Conservation (phyloP, 2,888 invertebrate genomes). For the Trissonchulus sp. region DNA sequence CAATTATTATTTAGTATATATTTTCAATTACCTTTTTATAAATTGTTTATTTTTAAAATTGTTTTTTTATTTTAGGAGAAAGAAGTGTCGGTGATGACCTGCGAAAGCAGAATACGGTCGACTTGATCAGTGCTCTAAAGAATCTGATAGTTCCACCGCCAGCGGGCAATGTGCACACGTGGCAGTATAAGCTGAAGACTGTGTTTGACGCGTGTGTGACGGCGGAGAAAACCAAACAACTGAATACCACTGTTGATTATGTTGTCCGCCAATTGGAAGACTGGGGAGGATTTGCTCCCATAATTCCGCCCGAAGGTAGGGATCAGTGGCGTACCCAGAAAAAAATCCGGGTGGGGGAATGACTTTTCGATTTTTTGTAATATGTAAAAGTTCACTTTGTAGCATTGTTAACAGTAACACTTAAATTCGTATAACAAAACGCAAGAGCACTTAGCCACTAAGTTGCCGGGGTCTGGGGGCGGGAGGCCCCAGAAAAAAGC, state of each 20-base stretch:
- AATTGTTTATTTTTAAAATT: too few species aligned
- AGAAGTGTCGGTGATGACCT: not conserved
- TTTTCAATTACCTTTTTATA: too few species aligned
- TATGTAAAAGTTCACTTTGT: not conserved
- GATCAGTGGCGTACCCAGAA: too few species aligned
- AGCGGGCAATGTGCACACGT: too few species aligned
- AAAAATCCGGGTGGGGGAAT: too few species aligned
- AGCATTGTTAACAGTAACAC: not conserved
- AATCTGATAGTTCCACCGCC: not conserved
- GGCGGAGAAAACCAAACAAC: not conserved
- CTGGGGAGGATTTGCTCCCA: not conserved
- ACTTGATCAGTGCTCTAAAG: not conserved
- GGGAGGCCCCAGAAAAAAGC: too few species aligned
- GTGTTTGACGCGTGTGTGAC: not conserved
- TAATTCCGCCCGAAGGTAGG: not conserved
- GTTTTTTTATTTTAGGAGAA: too few species aligned
- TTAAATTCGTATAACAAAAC: too few species aligned
- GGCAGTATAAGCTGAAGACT: not conserved
- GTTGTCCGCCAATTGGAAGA: not conserved
- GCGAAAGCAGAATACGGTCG: not conserved
- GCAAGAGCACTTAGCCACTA: too few species aligned
- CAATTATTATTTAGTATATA: too few species aligned
- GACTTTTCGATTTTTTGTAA: too few species aligned
- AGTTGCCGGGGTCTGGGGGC: too few species aligned
- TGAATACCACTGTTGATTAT: not conserved